Percentiles rank a stretch among this genome's conserved stretches.
Conservation (phyloP, 2,888 invertebrate genomes). For the Calameuta idolon region DNA sequence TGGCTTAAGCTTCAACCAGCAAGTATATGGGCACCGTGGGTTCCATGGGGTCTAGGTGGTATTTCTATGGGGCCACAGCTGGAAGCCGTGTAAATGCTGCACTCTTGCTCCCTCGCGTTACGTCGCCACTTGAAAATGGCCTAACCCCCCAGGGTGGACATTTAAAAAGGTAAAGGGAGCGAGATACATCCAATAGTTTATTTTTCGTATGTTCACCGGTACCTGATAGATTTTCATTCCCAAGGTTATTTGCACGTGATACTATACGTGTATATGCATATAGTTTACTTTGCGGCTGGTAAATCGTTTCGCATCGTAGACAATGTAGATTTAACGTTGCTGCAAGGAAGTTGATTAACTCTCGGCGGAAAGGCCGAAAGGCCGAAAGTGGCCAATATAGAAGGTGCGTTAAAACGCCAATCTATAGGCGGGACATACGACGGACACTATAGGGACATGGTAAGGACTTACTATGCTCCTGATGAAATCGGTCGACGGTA, state of each 20-base stretch:
- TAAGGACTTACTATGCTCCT: not conserved
- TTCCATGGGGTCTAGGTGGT: slow-evolving; percentile 30
- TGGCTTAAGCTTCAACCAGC: slow-evolving; percentile 25
- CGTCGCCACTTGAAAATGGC: slow-evolving; percentile 43
- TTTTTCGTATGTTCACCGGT: not conserved
- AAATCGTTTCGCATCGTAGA: not conserved
- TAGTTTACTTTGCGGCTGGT: not conserved
- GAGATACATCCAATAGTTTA: not conserved
- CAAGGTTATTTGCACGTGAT: not conserved
- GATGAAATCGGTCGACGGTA: not conserved
- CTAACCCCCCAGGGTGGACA: slow-evolving; percentile 30
- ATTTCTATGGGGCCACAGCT: slow-evolving; percentile 56
- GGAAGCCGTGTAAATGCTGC: slow-evolving; percentile 54
- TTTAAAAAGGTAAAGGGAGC: not conserved
- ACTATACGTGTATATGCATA: not conserved
- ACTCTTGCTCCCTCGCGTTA: slow-evolving; percentile 12
- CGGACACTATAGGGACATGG: not conserved
- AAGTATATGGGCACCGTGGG: not conserved
- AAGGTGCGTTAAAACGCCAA: not conserved
- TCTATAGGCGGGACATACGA: not conserved
- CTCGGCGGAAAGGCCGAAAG: too few relatives aligned
- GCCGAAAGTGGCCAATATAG: not conserved
- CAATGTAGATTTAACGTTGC: slow-evolving; percentile 3
- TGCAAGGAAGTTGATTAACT: not conserved
- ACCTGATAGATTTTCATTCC: not conserved